Base-by-base conservation (phyloP, 2,888 invertebrate genomes). In the Hoplodrina ambigua region DNA sequence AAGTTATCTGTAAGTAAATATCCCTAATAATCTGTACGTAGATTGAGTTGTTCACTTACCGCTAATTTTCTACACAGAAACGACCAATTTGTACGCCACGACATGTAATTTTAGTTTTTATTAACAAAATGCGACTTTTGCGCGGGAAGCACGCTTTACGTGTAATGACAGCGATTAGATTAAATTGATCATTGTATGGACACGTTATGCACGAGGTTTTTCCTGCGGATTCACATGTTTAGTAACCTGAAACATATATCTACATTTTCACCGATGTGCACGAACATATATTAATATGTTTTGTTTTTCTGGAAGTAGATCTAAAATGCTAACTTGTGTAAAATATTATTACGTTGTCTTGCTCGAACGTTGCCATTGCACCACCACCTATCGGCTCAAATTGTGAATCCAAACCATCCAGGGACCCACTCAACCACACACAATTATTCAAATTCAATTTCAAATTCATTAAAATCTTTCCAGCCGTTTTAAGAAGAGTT, bases 1-100 rank as follows among this genome's bases (percentile, higher is more conserved):
- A 90, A 91, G 90, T 87, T 89, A 90, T 89, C 87, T 88, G 83
- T 87, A 88, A 87, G 87, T 87, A 90, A 90, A 90, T 89, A 87
- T 80, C 85, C 78, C 68, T 86, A 85, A 87, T 88, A 85, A 87
- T 85, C 80, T 80, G 75, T 81, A 68, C 78, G 80, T 77, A 85
- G 83, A 89, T 85, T 88, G 86, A 87, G 84, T 86, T 77, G 69
- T 85, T 81, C 77, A 75, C 77, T 83, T 70, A 75, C 71, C 73
- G 75, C 84, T 82, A 84, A 88, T 88, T 86, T 87, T 83, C 83
- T 86, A 73, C 69, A 77, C 77, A 72, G 78, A 80, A 84, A 85
- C 80, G 78, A 82, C 71, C 83, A 84, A 84, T 85, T 85, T 84
- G 72, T 68, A 57, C 57, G 55, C 67, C 65, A 75, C 72, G 72